Percentiles rank a stretch among this genome's conserved stretches.
phyloP scores from a whole-genome alignment of 1,140 invertebrate genomes.

The Drosophila kurseongensis region DNA sequence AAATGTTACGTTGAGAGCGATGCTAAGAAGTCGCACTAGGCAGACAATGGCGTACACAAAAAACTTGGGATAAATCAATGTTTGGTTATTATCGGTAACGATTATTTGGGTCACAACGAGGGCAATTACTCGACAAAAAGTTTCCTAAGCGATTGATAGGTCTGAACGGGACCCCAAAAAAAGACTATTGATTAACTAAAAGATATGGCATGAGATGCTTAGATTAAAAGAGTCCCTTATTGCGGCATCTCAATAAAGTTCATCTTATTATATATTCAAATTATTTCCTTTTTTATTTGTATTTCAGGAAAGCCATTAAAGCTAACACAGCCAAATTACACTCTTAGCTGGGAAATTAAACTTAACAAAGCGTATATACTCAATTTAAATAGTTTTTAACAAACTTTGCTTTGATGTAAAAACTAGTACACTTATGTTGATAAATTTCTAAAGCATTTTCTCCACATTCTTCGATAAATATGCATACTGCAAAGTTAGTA shows the following conservation, averaged over 20 bases:
- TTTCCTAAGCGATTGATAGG: slow-evolving; percentile 7
- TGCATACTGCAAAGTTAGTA: slow-evolving; percentile 44
- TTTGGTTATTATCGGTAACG: slow-evolving; percentile 73
- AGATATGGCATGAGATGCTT: slow-evolving; percentile 5
- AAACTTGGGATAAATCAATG: slow-evolving; percentile 68
- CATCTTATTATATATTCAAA: too few species aligned
- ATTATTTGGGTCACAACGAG: slow-evolving; percentile 65
- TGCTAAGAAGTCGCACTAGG: slow-evolving; percentile 54
- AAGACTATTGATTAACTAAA: slow-evolving; percentile 10
- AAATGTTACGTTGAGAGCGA: slow-evolving; percentile 46
- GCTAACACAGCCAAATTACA: too few species aligned
- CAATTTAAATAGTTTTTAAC: slow-evolving; percentile 8
- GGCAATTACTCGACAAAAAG: slow-evolving; percentile 49
- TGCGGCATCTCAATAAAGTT: background rate
- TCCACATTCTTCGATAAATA: slow-evolving; percentile 29
- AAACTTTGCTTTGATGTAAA: background rate
- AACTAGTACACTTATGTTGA: background rate
- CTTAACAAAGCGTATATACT: background rate
- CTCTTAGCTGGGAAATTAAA: too few species aligned
- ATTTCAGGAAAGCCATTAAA: too few species aligned
- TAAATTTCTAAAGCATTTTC: slow-evolving; percentile 8
- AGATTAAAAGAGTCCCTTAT: slow-evolving; percentile 1
- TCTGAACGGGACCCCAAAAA: slow-evolving; percentile 5
- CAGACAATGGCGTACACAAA: slow-evolving; percentile 27
- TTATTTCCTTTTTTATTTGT: too few species aligned